A percentile compares a stretch with the other conserved stretches of the same genome.
Conservation (phyloP, 1,140 invertebrate genomes). For the Bombus ignitus region DNA sequence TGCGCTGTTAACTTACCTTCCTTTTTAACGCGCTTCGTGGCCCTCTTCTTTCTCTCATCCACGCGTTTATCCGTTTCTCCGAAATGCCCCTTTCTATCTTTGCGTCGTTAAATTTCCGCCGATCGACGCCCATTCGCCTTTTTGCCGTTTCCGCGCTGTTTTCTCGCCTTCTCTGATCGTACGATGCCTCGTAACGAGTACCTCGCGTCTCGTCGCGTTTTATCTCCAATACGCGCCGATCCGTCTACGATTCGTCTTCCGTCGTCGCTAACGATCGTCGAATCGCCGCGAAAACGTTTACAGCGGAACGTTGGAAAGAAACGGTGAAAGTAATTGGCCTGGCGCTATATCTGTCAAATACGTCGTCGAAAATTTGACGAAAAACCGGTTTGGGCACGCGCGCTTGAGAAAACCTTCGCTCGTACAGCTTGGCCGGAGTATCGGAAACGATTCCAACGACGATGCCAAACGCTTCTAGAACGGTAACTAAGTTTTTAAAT, state of each 20-base stretch:
- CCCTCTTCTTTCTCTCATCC: not conserved
- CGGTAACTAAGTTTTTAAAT: constrained; percentile 33
- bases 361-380: constrained; percentile 51
- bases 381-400: constrained; percentile 56
- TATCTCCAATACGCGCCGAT: no score
- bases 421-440: not conserved
- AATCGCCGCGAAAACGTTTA: not conserved
- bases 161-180: no score
- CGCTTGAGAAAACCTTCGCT: not conserved
- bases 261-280: not conserved
- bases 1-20: constrained; percentile 46
- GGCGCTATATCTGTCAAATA: constrained; percentile 42
- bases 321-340: constrained; percentile 52
- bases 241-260: no score
- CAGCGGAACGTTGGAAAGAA: not conserved
- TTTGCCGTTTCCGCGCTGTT: no score
- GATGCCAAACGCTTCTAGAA: constrained; percentile 24
- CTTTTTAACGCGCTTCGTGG: constrained; percentile 36
- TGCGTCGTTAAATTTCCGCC: not conserved
- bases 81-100: constrained; percentile 3
- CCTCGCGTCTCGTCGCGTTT: no score
- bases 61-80: not conserved
- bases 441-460: constrained; percentile 17
- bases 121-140: no score
- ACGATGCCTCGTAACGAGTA: no score